phyloP scores from a whole-genome alignment of 1,140 invertebrate genomes.

The Panonychus citri region DNA sequence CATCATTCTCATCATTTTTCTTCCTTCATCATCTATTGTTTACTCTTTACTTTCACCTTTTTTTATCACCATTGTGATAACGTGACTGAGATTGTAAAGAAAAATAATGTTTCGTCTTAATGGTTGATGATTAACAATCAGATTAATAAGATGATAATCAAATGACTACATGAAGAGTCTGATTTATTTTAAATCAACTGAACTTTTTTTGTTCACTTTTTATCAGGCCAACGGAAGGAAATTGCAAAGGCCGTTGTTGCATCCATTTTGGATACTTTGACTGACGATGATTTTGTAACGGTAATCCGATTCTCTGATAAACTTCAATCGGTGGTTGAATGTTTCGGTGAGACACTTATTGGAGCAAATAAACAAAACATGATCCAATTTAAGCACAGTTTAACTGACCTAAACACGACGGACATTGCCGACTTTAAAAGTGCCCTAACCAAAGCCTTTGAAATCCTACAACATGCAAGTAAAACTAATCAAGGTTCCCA shows the following conservation, averaged over 20 bases:
- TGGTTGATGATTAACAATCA: no score
- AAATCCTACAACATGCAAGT: slow-evolving; percentile 36
- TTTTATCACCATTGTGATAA: no score
- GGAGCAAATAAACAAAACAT: slow-evolving; percentile 68
- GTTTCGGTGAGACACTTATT: slow-evolving; percentile 59
- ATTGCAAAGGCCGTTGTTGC: slow-evolving; percentile 68
- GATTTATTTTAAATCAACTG: no score
- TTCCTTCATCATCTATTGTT: no score
- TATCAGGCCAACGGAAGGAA: slow-evolving; percentile 36
- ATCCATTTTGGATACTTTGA: slow-evolving; percentile 76
- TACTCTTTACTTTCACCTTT: no score
- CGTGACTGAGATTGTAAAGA: no score
- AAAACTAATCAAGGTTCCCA: slow-evolving; percentile 39
- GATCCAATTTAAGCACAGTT: slow-evolving; percentile 48
- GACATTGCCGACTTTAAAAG: slow-evolving; percentile 83
- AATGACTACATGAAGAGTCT: no score
- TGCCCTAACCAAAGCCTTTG: slow-evolving; percentile 70
- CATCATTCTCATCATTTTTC: no score
- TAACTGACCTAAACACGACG: slow-evolving; percentile 49
- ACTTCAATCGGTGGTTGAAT: slow-evolving; percentile 28
- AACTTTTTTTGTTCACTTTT: no score
- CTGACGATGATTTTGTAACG: slow-evolving; percentile 68
- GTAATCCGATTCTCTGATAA: slow-evolving; percentile 19
- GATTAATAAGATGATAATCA: no score
- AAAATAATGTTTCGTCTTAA: no score